Conservation (phyloP, 2,113 vertebrate genomes). For the Anser brachyrhynchus region DNA sequence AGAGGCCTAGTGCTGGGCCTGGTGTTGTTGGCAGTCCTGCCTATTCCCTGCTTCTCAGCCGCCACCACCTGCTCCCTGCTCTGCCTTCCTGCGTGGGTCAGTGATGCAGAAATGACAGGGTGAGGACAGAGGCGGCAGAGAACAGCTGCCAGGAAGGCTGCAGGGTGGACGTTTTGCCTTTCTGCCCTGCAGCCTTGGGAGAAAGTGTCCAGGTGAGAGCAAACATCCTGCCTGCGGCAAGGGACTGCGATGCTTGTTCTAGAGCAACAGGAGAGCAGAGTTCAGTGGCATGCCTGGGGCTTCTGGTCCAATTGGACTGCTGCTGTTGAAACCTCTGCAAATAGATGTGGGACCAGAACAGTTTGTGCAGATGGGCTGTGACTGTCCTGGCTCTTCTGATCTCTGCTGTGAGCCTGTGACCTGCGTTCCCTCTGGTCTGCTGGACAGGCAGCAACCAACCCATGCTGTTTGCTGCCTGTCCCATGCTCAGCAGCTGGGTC, state of each 20-base stretch:
- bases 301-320: neutral
- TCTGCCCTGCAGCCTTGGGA: neutral
- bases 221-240: neutral
- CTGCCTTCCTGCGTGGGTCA: neutral
- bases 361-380: neutral
- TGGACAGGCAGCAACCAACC: neutral
- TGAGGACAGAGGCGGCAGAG: neutral
- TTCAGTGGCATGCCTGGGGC: neutral
- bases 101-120: neutral
- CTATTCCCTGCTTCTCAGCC: neutral
- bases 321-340: neutral
- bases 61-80: neutral
- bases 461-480: fast-evolving
- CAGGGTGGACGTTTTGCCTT: neutral
- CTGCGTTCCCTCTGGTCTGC: neutral
- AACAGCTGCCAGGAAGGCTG: neutral
- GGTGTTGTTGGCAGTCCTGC: neutral
- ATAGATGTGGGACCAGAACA: neutral
- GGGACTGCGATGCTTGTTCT: neutral
- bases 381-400: neutral
- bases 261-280: neutral
- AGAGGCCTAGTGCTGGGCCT: neutral
- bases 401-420: neutral
- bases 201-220: neutral
- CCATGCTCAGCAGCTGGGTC: neutral